Evolutionary conservation across 2,113 vertebrate species (phyloP).

Genomic region (Perccottus glenii): DNA sequence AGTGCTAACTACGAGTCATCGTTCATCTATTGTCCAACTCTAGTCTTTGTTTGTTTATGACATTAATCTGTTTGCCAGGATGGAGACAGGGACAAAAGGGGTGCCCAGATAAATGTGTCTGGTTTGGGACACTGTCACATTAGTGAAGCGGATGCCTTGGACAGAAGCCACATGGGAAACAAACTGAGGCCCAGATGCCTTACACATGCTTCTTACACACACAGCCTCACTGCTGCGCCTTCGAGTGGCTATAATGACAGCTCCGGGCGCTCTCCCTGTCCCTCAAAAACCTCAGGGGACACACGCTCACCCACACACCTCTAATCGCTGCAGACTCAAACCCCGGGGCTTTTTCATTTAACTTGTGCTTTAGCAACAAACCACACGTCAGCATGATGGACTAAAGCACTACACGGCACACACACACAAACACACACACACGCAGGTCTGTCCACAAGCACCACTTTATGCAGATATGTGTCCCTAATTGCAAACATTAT

Average conservation of each 20-base stretch:
- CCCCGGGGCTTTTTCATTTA: constrained; percentile 77
- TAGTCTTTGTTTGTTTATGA: constrained; percentile 31
- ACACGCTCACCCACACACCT: constrained; percentile 56
- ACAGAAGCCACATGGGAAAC: constrained; percentile 38
- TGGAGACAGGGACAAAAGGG: constrained; percentile 5
- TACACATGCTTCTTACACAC: constrained; percentile 30
- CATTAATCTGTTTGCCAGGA: constrained; percentile 26
- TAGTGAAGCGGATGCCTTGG: constrained; percentile 33
- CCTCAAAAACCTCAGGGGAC: constrained; percentile 53
- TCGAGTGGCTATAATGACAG: constrained; percentile 66
- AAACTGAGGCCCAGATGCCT: constrained; percentile 44
- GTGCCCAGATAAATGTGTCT: constrained; percentile 41
- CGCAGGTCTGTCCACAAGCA: constrained; percentile 9
- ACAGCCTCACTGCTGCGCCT: constrained; percentile 35
- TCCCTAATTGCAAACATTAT: constrained; percentile 25
- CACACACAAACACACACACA: constrained; percentile 3
- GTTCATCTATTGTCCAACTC: constrained; percentile 14
- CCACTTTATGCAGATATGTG: constrained; percentile 5
- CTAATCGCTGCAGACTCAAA: constrained; percentile 69
- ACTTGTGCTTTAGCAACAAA: constrained; percentile 78
- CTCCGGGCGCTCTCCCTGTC: constrained; percentile 29
- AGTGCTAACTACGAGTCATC: constrained; percentile 25
- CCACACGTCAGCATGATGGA: constrained; percentile 52
- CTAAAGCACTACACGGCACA: constrained; percentile 22
- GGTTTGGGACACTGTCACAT: constrained; percentile 45